These are phyloP conservation scores for Lasius platythorax DNA, from an alignment of 2,888 invertebrate genomes.

Conservation along the genomic window DNA sequence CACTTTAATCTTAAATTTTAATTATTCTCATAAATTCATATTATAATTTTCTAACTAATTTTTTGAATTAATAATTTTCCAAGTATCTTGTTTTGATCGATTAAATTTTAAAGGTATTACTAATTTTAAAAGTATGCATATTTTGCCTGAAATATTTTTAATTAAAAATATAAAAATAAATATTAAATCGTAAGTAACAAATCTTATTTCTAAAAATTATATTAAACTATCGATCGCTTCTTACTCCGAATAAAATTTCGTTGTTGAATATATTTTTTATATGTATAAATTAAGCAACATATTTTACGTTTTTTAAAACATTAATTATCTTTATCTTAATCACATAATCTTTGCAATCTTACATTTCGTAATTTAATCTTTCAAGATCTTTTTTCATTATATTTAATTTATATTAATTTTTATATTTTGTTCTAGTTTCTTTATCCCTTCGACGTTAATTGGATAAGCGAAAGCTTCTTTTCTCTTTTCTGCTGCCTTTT, in stretches of 20 bases:
- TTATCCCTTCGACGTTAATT: not conserved
- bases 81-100: not conserved
- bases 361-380: not conserved
- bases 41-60: too few species aligned
- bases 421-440: not conserved
- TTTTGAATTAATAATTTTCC: not conserved
- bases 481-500: not conserved
- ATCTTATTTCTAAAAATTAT: not conserved
- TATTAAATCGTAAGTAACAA: not conserved
- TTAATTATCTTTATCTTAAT: too few species aligned
- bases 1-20: slow-evolving; percentile 1
- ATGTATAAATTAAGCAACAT: too few species aligned
- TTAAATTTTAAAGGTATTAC: not conserved
- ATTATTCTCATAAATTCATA: slow-evolving; percentile 21
- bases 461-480: not conserved
- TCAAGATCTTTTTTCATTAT: not conserved
- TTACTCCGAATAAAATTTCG: not conserved
- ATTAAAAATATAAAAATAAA: slow-evolving; percentile 11
- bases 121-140: not conserved
- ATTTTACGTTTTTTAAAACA: too few species aligned
- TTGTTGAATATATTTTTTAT: too few species aligned
- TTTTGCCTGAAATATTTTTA: not conserved
- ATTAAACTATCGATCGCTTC: not conserved
- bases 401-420: not conserved
- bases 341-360: not conserved